Evolutionary conservation across 1,140 invertebrate genomes (phyloP).

Genomic region (Drosophila yakuba): DNA sequence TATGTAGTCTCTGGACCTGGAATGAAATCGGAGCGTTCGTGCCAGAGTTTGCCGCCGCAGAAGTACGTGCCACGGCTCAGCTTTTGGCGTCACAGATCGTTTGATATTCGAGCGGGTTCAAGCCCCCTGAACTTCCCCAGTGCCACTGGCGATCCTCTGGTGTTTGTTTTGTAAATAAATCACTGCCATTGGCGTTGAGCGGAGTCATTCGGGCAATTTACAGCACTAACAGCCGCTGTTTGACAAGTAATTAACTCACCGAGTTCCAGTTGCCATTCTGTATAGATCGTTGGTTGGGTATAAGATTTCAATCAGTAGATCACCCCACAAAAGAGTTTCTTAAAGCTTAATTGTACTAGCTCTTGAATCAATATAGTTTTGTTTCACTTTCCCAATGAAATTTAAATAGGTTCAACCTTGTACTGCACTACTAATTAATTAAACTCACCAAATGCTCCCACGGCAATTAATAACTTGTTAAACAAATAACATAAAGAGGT

Average conservation of each 20-base stretch:
- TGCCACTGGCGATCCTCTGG: slow-evolving; percentile 30
- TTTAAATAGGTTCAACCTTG: too few species aligned
- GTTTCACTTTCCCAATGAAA: too few species aligned
- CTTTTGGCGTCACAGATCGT: slow-evolving; percentile 77
- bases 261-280: slow-evolving; percentile 35
- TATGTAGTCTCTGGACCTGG: slow-evolving; percentile 9
- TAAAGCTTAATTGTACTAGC: not conserved
- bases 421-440: not conserved
- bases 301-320: slow-evolving; percentile 18
- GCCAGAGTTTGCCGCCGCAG: slow-evolving; percentile 1
- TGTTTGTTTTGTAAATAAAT: slow-evolving; percentile 80
- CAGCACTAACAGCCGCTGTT: slow-evolving; percentile 69
- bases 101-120: slow-evolving; percentile 63
- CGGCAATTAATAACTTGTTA: not conserved
- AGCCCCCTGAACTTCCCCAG: not conserved
- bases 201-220: slow-evolving; percentile 73
- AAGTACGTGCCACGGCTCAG: slow-evolving; percentile 63
- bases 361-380: too few species aligned
- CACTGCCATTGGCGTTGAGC: slow-evolving; percentile 39
- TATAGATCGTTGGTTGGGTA: slow-evolving; percentile 10
- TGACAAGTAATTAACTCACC: slow-evolving; percentile 77
- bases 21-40: slow-evolving; percentile 46
- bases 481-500: not conserved
- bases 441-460: not conserved
- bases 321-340: not conserved